Evolutionary conservation across 2,888 invertebrate genomes (phyloP).

Genomic region (Pristionchus fissidentatus): DNA sequence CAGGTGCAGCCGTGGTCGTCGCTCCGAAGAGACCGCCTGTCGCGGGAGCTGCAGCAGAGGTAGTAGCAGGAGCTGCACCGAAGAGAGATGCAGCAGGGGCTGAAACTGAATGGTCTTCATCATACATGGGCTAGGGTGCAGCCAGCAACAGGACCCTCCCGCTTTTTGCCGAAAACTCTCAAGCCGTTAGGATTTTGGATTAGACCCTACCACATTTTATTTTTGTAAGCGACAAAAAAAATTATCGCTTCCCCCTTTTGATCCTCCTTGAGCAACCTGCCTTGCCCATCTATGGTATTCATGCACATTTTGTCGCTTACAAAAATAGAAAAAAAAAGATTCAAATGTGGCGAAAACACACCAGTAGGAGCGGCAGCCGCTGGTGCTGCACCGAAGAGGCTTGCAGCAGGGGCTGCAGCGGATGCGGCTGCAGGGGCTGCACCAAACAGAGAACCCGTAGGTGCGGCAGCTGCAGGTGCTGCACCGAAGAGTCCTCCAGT

Average conservation of each 20-base stretch:
- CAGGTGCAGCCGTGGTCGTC: too few relatives aligned
- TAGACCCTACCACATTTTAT: too few relatives aligned
- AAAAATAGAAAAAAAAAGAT: too few relatives aligned
- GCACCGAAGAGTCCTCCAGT: constrained; percentile 8
- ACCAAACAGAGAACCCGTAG: not conserved
- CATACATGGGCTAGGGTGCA: not conserved
- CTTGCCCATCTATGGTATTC: too few relatives aligned
- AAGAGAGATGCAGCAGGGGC: not conserved
- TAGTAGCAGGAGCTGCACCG: not conserved
- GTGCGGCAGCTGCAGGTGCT: constrained; percentile 2
- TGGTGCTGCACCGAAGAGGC: not conserved
- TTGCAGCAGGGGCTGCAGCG: not conserved
- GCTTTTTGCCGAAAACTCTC: too few relatives aligned
- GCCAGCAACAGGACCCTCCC: too few relatives aligned
- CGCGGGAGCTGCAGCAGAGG: not conserved
- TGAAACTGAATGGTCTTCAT: not conserved
- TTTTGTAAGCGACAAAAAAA: too few relatives aligned
- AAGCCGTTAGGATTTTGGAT: too few relatives aligned
- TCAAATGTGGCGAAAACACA: too few relatives aligned
- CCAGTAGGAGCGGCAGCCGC: not conserved
- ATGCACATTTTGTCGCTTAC: too few relatives aligned
- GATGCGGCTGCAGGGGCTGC: not conserved
- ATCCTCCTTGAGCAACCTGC: too few relatives aligned
- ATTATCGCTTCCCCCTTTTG: too few relatives aligned
- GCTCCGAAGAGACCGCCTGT: constrained; percentile 8